A percentile compares a stretch with the other conserved stretches of the same genome.
phyloP scores from a whole-genome alignment of 2,888 invertebrate species.

The Leucozona laternaria region DNA sequence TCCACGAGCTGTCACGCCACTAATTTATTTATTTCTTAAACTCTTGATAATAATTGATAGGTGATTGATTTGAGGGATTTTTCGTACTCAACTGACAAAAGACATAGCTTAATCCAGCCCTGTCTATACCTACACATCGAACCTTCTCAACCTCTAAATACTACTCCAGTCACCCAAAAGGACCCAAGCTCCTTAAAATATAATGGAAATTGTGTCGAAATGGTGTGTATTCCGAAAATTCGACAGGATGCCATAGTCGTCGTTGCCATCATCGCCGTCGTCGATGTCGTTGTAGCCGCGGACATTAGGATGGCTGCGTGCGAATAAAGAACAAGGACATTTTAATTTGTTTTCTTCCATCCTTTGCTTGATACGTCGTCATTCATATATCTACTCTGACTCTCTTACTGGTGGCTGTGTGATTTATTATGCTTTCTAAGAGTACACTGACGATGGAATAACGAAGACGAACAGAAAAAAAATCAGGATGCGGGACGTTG shows the following conservation, averaged over 20 bases:
- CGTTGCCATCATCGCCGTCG: not conserved
- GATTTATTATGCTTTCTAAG: constrained; percentile 42
- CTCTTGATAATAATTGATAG: no score
- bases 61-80: no score
- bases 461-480: constrained; percentile 33
- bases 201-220: not conserved
- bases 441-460: constrained; percentile 20
- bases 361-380: not conserved
- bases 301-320: constrained; percentile 54
- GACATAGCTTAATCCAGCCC: no score
- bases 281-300: constrained; percentile 1
- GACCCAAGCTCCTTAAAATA: not conserved
- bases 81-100: no score
- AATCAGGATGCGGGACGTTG: constrained; percentile 64
- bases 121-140: no score
- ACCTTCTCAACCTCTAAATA: no score
- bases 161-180: not conserved
- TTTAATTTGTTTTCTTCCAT: constrained; percentile 55
- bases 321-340: constrained; percentile 54
- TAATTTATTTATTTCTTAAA: no score
- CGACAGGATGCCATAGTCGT: constrained; percentile 18
- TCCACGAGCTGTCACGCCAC: no score
- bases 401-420: constrained; percentile 4
- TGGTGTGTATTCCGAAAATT: not conserved
- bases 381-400: not conserved